Percentiles rank a stretch among this genome's conserved stretches.
These are phyloP conservation scores for Temnothorax rugatulus DNA, from an alignment of 2,888 invertebrate species.

Conservation along the genomic window DNA sequence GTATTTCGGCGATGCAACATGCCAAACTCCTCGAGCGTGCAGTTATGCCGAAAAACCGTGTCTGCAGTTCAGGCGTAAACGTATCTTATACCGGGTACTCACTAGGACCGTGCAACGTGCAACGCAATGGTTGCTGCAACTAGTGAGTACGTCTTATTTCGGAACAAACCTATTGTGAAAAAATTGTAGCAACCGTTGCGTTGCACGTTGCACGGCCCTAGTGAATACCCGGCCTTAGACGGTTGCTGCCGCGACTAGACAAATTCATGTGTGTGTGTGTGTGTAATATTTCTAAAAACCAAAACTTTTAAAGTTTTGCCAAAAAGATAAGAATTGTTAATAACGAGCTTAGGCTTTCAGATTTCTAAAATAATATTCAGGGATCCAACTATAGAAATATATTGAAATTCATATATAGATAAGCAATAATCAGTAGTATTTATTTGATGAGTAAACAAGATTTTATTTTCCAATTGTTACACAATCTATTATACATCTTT, in stretches of 20 bases:
- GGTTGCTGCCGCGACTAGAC: background rate
- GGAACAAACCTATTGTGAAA: no score
- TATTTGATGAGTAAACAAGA: background rate
- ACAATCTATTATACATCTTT: background rate
- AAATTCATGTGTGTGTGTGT: background rate
- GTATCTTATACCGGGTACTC: background rate
- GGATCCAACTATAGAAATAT: background rate
- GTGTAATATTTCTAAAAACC: background rate
- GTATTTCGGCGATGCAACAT: slow-evolving; percentile 2
- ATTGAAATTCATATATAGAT: background rate
- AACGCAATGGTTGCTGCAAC: no score
- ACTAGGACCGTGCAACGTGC: no score
- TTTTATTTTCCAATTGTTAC: background rate
- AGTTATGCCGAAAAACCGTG: slow-evolving; percentile 46
- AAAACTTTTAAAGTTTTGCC: background rate
- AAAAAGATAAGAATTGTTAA: background rate
- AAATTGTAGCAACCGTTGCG: no score
- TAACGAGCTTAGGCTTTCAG: background rate
- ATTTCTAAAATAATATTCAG: background rate
- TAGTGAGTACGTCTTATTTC: no score
- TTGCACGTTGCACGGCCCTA: no score
- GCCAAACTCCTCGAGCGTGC: slow-evolving; percentile 23
- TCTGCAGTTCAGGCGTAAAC: slow-evolving; percentile 12
- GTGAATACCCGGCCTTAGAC: no score
- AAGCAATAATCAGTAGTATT: background rate